Percentiles rank a stretch among this genome's conserved stretches.
phyloP scores from a whole-genome alignment of 2,113 vertebrate genomes.

The Neoarius graeffei region DNA sequence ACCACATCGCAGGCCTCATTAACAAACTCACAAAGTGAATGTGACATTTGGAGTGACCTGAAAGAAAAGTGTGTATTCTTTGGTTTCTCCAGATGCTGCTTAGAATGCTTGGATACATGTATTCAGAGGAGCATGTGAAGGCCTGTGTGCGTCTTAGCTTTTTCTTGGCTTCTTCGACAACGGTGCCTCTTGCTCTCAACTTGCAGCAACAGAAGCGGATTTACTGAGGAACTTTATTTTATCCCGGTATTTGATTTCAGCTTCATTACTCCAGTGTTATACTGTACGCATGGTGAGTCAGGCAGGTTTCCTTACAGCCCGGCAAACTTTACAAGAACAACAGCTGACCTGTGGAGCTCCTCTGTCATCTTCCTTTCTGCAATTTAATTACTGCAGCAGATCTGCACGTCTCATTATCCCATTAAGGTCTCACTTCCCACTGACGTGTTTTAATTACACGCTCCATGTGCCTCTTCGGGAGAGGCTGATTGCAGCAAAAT shows the following conservation, averaged over 20 bases:
- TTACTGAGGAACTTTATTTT: neutral
- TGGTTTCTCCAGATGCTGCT: neutral
- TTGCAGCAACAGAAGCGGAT: neutral
- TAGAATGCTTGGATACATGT: neutral
- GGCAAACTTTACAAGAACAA: slow-evolving; percentile 17
- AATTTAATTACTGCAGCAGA: slow-evolving; percentile 44
- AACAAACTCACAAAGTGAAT: neutral
- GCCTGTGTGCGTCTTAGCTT: neutral
- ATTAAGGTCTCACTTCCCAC: slow-evolving; percentile 34
- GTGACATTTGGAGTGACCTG: neutral
- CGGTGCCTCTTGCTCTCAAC: neutral
- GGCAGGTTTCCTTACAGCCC: neutral
- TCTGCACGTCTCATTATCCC: slow-evolving; percentile 48
- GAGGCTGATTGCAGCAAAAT: slow-evolving; percentile 24
- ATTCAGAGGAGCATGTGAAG: neutral
- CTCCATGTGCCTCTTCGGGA: slow-evolving; percentile 24
- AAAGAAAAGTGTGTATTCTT: slow-evolving; percentile 5
- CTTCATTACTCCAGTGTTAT: neutral
- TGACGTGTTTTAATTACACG: slow-evolving; percentile 56
- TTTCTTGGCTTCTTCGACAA: neutral
- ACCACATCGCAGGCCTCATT: slow-evolving; percentile 4
- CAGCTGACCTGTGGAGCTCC: slow-evolving; percentile 14
- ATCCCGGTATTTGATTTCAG: neutral
- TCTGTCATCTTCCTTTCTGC: neutral
- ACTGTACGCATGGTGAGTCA: neutral